These are phyloP conservation scores for Lucifuga dentata DNA, from an alignment of 2,113 vertebrate genomes.

Conservation along the genomic window DNA sequence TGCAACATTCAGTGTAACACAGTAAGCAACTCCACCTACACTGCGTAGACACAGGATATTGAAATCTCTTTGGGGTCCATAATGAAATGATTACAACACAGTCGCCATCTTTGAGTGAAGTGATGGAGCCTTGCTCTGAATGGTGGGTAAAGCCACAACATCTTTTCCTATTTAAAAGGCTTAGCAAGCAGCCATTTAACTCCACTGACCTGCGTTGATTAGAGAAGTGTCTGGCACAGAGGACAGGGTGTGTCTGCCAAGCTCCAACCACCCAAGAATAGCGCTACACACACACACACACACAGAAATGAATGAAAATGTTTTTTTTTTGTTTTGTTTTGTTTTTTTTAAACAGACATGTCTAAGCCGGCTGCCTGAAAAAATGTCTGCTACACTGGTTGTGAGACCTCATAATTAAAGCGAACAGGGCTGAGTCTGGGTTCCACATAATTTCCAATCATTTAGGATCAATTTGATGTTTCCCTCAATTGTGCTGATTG, in stretches of 20 bases:
- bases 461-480: conserved; percentile 50
- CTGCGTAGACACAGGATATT: conserved; percentile 52
- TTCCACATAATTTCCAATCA: conserved; percentile 56
- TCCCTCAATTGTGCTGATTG: conserved; percentile 60
- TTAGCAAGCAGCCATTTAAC: conserved; percentile 57
- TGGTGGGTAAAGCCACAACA: conserved; percentile 51
- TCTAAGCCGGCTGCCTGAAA: conserved; percentile 35
- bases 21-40: conserved; percentile 51
- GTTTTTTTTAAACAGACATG: background rate
- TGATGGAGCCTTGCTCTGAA: conserved; percentile 26
- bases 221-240: conserved; percentile 65
- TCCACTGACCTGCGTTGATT: conserved; percentile 70
- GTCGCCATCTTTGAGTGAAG: conserved; percentile 43
- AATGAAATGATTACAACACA: conserved; percentile 64
- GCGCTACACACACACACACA: conserved; percentile 12
- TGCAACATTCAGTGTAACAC: conserved; percentile 59
- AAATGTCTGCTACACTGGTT: conserved; percentile 13
- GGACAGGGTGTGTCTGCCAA: conserved; percentile 63
- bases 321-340: conserved; percentile 5
- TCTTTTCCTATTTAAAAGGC: conserved; percentile 72
- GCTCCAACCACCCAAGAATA: conserved; percentile 60
- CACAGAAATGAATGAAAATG: background rate
- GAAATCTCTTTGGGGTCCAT: conserved; percentile 64
- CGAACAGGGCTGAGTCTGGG: conserved; percentile 5
- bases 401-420: conserved; percentile 31